Evolutionary conservation across 2,113 vertebrate species (phyloP).

Genomic region (Pelvicachromis taeniatus): DNA sequence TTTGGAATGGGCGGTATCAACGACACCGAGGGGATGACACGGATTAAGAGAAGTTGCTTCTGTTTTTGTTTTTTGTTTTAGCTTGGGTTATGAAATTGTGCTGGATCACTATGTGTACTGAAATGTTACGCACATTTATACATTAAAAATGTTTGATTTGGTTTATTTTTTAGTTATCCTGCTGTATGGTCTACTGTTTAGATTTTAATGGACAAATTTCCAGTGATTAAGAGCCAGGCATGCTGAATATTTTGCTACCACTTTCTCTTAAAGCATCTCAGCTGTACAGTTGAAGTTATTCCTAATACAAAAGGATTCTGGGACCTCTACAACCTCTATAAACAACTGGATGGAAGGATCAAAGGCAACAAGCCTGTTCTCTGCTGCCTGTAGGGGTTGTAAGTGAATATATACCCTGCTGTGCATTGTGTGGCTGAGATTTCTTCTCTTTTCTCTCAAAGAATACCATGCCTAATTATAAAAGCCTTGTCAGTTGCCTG

Average conservation of each 20-base stretch:
- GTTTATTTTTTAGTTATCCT: not conserved
- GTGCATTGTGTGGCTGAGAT: slow-evolving; percentile 65
- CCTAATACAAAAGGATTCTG: slow-evolving; percentile 38
- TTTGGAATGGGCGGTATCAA: slow-evolving; percentile 9
- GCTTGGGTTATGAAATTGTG: not conserved
- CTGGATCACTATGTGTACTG: not conserved
- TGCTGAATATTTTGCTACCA: not conserved
- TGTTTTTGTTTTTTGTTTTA: not conserved
- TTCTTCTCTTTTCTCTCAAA: slow-evolving; percentile 51
- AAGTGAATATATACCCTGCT: slow-evolving; percentile 71
- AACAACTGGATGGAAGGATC: slow-evolving; percentile 67
- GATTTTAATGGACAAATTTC: not conserved
- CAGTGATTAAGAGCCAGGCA: not conserved
- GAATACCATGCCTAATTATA: slow-evolving; percentile 62
- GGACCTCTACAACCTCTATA: slow-evolving; percentile 58
- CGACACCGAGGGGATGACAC: not conserved
- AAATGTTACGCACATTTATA: not conserved
- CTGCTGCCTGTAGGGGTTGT: slow-evolving; percentile 65
- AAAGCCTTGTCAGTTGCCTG: slow-evolving; percentile 64
- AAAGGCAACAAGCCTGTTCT: slow-evolving; percentile 62
- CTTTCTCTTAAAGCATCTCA: slow-evolving; percentile 13
- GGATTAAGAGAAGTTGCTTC: not conserved
- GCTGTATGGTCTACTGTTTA: not conserved
- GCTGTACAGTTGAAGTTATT: slow-evolving; percentile 28
- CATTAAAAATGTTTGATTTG: not conserved